Evolutionary conservation across 2,113 vertebrate species (phyloP), one percentile per base, ranked within the genome.

Genomic region (Scolopax mira): DNA sequence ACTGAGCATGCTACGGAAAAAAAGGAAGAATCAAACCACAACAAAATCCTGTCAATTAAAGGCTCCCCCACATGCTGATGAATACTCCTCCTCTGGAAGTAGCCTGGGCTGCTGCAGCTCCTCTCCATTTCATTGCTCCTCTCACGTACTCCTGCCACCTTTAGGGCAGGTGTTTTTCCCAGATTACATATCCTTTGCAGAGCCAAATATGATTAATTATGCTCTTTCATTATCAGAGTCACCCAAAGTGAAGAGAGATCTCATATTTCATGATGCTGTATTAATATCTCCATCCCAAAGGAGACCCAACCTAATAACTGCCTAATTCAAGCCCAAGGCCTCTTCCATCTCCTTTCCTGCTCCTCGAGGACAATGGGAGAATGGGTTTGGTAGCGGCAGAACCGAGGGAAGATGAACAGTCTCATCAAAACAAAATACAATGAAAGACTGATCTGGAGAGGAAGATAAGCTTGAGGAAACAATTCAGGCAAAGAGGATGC

Each of bases 201-300:
- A 96, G 54, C 27, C 84, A 97, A 95, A 96, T 92, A 93, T n/a
- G 49, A 97, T 97, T 97, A 95, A 95, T 96, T 96, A 88, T 23
- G 25, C 95, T 91, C 88, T 94, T 96, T 93, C 93, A 96, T 94
- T 97, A 94, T 83, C 81, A 39, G 73, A 95, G 60, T 92, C 73
- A 96, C 84, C 74, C 87, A 94, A 97, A 96, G 80, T 83, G 62
- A 82, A 95, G 67, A 88, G 60, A 96, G 79, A 95, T 44, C 84
- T 95, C 90, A 5, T 94, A 94, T 94, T 97, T 97, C 96, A 97
- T 72, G 92, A 96, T 30, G 95, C 85, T 84, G 69, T 64, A 97
- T 96, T 97, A 97, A 97, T 97, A 96, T 88, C 82, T 95, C 95
- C 71, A 92, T 91, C 81, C 93, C 97, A 92, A 85, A 89, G 81